Percentiles rank a stretch among this genome's conserved stretches.
Evolutionary conservation across 2,797 vertebrate species (phyloP).

Genomic region (Girardinus metallicus): DNA sequence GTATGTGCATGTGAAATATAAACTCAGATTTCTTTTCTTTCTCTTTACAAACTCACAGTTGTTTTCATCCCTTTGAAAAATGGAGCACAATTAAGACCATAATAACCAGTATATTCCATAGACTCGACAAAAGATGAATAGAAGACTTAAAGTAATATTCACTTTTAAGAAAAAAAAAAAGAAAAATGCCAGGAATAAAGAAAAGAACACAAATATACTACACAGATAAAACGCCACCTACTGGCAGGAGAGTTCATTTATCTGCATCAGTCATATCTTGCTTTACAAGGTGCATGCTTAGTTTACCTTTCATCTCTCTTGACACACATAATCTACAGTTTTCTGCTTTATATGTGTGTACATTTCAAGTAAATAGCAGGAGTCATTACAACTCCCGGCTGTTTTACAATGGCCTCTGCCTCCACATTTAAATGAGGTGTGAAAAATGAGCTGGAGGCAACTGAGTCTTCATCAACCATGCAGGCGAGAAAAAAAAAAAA

Average conservation of each 20-base stretch:
- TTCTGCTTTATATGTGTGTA: constrained; percentile 6
- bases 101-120: background rate
- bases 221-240: background rate
- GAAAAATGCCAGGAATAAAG: background rate
- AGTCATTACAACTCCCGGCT: constrained; percentile 38
- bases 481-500: constrained; percentile 19
- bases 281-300: background rate
- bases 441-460: constrained; percentile 38
- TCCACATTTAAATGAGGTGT: constrained; percentile 62
- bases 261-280: background rate
- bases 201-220: background rate
- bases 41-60: background rate
- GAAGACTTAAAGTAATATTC: background rate
- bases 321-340: constrained; percentile 17
- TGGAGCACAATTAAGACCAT: background rate
- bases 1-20: background rate
- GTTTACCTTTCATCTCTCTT: background rate
- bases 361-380: constrained; percentile 22
- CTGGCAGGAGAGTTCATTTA: background rate
- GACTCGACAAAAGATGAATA: background rate
- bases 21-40: background rate
- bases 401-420: constrained; percentile 47
- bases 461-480: constrained; percentile 24
- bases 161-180: background rate
- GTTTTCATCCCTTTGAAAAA: background rate